These are phyloP conservation scores for Eustalomyia histrio DNA, from an alignment of 2,888 invertebrate genomes.

Conservation along the genomic window DNA sequence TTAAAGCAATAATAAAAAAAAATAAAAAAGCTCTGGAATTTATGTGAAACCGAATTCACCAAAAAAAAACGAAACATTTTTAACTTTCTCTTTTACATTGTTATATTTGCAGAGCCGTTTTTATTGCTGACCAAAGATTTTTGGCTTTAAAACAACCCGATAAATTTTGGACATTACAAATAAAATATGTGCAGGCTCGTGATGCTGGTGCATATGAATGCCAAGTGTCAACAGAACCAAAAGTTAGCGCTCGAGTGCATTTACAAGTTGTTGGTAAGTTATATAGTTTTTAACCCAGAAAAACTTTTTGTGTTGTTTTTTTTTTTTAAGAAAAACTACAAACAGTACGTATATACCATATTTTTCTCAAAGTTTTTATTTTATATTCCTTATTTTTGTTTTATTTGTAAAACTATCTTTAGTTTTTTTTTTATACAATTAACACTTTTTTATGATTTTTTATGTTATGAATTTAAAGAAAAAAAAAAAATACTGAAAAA, in stretches of 20 bases:
- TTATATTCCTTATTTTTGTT: neutral
- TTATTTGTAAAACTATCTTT: neutral
- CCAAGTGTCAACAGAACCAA: constrained; percentile 96
- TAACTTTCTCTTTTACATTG: constrained; percentile 13
- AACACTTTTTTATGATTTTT: constrained; percentile 45
- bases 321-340: constrained; percentile 7
- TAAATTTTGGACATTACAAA: constrained; percentile 90
- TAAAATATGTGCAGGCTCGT: constrained; percentile 93
- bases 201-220: constrained; percentile 96
- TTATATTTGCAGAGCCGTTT: constrained; percentile 82
- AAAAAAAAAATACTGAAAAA: constrained; percentile 11
- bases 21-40: no score
- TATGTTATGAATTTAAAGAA: constrained; percentile 1
- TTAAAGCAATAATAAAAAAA: no score
- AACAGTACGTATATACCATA: constrained; percentile 44
- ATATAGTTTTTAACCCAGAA: constrained; percentile 3
- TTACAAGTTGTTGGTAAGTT: constrained; percentile 94
- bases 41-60: no score
- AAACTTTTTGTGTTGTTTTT: constrained; percentile 5
- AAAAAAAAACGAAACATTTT: neutral
- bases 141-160: constrained; percentile 85
- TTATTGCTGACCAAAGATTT: constrained; percentile 95
- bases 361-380: constrained; percentile 8
- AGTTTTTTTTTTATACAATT: constrained; percentile 37
- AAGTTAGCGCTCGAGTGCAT: constrained; percentile 95